Conservation (phyloP, 2,113 vertebrate genomes). For the Elephantulus edwardii region DNA sequence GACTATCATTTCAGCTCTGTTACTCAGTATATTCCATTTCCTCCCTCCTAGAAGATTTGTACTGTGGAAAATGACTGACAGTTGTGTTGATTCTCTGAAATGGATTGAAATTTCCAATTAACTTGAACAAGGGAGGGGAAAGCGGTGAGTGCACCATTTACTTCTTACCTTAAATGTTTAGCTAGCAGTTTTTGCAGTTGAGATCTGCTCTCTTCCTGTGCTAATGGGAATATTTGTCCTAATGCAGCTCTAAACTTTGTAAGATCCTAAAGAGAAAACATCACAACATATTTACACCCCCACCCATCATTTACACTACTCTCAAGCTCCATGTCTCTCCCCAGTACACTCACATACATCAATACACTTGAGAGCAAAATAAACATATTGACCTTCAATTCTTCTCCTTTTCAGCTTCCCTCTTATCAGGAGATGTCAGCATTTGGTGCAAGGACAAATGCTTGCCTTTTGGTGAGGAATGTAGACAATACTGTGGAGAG, state of each 20-base stretch:
- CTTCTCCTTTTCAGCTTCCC: slow-evolving; percentile 68
- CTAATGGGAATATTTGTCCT: slow-evolving; percentile 45
- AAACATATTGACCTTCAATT: slow-evolving; percentile 79
- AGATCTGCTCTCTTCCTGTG: slow-evolving; percentile 53
- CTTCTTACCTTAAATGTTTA: slow-evolving; percentile 40
- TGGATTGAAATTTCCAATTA: slow-evolving; percentile 64
- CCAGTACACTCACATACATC: neutral
- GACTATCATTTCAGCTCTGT: neutral
- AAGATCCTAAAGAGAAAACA: slow-evolving; percentile 28
- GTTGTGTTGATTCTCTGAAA: slow-evolving; percentile 65
- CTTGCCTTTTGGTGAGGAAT: slow-evolving; percentile 73
- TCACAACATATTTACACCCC: slow-evolving; percentile 62
- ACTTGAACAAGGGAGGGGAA: slow-evolving; percentile 12
- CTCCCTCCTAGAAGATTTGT: slow-evolving; percentile 44
- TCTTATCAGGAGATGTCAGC: slow-evolving; percentile 76
- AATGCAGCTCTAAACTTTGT: slow-evolving; percentile 57
- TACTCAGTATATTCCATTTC: slow-evolving; percentile 46
- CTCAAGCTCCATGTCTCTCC: neutral
- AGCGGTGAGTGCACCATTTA: slow-evolving; percentile 27
- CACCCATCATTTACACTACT: neutral
- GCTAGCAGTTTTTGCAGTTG: slow-evolving; percentile 45
- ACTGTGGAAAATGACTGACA: slow-evolving; percentile 32
- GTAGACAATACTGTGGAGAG: slow-evolving; percentile 70
- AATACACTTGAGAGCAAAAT: slow-evolving; percentile 74
- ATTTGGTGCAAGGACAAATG: slow-evolving; percentile 78